These are phyloP conservation scores for Toxostoma redivivum DNA, from an alignment of 2,113 vertebrate species.

Conservation along the genomic window DNA sequence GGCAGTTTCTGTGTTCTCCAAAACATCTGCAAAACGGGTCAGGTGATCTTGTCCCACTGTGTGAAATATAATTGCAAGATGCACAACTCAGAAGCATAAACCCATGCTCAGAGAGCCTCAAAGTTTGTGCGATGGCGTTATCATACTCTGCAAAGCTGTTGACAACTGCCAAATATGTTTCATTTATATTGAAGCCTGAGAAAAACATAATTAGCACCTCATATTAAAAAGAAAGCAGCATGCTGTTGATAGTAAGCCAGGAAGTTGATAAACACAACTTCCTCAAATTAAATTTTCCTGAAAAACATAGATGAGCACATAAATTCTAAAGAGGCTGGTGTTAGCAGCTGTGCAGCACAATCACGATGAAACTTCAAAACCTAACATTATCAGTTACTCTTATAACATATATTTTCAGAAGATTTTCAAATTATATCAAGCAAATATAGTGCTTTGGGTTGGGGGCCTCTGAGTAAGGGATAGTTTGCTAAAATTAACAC, in stretches of 20 bases:
- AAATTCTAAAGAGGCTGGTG: conserved; percentile 18
- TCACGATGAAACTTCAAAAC: neutral
- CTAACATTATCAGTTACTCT: neutral
- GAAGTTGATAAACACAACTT: conserved; percentile 56
- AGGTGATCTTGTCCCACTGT: neutral
- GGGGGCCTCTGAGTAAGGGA: neutral
- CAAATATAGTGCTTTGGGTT: neutral
- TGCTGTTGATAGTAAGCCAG: conserved; percentile 31
- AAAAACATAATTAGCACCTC: conserved; percentile 62
- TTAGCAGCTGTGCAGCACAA: conserved; percentile 20
- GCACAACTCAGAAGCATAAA: neutral
- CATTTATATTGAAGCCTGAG: conserved; percentile 36
- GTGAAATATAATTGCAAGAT: neutral
- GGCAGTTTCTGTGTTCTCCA: neutral
- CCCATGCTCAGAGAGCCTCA: neutral
- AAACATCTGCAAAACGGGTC: neutral
- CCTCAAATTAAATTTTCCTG: conserved; percentile 52
- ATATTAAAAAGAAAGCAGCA: conserved; percentile 8
- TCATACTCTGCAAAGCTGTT: conserved; percentile 8
- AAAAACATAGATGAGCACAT: conserved; percentile 2
- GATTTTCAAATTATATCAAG: neutral
- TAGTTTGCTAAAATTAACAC: neutral
- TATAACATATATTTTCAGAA: neutral
- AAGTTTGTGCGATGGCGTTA: neutral
- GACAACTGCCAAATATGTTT: conserved; percentile 45